phyloP scores from a whole-genome alignment of 2,888 invertebrate species.

The Luperina nickerlii region DNA sequence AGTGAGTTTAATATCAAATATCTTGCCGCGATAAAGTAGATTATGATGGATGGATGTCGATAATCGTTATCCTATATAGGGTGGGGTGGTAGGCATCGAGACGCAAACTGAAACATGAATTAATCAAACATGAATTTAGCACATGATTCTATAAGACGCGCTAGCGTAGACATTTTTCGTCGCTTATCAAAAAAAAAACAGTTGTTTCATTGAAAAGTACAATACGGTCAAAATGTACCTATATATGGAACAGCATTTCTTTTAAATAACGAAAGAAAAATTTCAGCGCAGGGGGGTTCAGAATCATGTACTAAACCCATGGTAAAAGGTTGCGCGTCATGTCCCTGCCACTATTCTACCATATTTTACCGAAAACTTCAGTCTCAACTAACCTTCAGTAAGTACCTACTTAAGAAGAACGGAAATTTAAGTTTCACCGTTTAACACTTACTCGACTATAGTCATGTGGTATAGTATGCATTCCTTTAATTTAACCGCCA shows the following conservation, averaged over 20 bases:
- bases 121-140: background rate
- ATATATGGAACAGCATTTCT: background rate
- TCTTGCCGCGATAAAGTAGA: background rate
- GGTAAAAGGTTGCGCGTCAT: background rate
- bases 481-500: constrained; percentile 43
- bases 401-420: background rate
- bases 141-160: background rate
- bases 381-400: background rate
- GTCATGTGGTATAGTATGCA: constrained; percentile 49
- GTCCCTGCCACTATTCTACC: background rate
- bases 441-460: constrained; percentile 48
- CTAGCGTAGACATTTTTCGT: background rate
- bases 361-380: background rate
- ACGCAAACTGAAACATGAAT: no score
- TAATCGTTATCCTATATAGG: background rate
- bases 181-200: no score
- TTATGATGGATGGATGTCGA: background rate
- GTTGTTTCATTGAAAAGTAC: no score
- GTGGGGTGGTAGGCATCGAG: no score
- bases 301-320: no score
- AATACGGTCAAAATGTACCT: background rate
- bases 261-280: no score
- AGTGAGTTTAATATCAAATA: background rate
- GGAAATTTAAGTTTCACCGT: background rate
- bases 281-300: background rate